Evolutionary conservation across 2,888 invertebrate species (phyloP).

Genomic region (Villa cingulata): DNA sequence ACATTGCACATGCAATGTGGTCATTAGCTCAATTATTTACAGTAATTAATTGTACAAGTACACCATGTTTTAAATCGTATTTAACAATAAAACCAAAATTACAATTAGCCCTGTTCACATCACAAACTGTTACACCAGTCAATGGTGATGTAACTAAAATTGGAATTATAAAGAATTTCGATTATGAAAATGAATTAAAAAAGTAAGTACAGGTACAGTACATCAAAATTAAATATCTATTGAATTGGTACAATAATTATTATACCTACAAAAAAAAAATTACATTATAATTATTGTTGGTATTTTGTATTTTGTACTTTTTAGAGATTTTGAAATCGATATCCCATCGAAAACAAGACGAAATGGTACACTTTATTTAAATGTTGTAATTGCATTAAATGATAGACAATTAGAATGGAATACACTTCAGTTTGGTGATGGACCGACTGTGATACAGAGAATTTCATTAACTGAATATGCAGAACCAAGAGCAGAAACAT

Average conservation of each 20-base stretch:
- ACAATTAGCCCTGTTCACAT: slow-evolving; percentile 55
- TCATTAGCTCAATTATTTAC: slow-evolving; percentile 59
- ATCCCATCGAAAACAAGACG: slow-evolving; percentile 60
- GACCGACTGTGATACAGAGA: slow-evolving; percentile 47
- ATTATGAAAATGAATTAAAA: slow-evolving; percentile 45
- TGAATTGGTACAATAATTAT: too few species aligned
- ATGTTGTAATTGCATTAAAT: slow-evolving; percentile 53
- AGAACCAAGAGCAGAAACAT: slow-evolving; percentile 60
- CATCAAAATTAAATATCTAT: neutral
- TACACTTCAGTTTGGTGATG: slow-evolving; percentile 42
- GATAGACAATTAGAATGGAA: slow-evolving; percentile 43
- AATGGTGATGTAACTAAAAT: slow-evolving; percentile 46
- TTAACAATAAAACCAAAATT: slow-evolving; percentile 51
- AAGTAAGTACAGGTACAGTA: slow-evolving; percentile 32
- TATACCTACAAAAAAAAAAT: too few species aligned
- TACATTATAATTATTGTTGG: neutral
- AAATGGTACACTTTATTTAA: slow-evolving; percentile 75
- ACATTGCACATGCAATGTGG: slow-evolving; percentile 63
- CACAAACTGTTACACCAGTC: slow-evolving; percentile 44
- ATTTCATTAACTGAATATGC: slow-evolving; percentile 58
- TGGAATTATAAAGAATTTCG: slow-evolving; percentile 47
- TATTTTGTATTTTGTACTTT: slow-evolving; percentile 12
- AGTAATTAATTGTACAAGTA: slow-evolving; percentile 47
- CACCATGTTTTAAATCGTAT: slow-evolving; percentile 53
- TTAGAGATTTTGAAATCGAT: slow-evolving; percentile 51